phyloP scores from a whole-genome alignment of 2,113 vertebrate genomes.

The Madoqua kirkii region DNA sequence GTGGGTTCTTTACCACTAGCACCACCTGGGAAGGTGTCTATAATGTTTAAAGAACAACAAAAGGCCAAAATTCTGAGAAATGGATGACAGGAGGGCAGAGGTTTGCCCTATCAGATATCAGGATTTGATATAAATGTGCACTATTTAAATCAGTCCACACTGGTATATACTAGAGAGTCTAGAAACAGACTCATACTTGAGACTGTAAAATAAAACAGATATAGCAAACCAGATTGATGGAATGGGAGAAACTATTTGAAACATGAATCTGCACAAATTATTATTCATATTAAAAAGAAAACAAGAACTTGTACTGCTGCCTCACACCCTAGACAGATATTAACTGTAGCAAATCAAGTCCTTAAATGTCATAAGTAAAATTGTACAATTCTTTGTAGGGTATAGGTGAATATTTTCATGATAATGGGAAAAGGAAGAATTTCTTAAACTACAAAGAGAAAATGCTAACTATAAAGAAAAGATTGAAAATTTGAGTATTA shows the following conservation, averaged over 20 bases:
- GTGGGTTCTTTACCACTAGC: not conserved
- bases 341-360: not conserved
- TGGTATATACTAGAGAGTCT: not conserved
- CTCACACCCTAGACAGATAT: not conserved
- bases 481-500: not conserved
- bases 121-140: not conserved
- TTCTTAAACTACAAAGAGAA: constrained; percentile 28
- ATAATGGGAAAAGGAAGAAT: not conserved
- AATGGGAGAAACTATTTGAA: not conserved
- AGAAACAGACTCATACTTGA: not conserved
- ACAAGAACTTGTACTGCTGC: not conserved
- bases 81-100: not conserved
- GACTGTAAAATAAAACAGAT: not conserved
- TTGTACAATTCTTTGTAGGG: not conserved
- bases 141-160: not conserved
- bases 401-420: not conserved
- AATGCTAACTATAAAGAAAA: not conserved
- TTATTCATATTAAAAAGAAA: not conserved
- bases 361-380: not conserved
- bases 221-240: not conserved
- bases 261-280: not conserved
- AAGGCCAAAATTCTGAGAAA: constrained; percentile 4
- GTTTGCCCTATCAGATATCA: not conserved
- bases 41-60: not conserved
- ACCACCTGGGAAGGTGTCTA: not conserved